phyloP scores from a whole-genome alignment of 1,140 invertebrate genomes.

The Hypothenemus hampei region DNA sequence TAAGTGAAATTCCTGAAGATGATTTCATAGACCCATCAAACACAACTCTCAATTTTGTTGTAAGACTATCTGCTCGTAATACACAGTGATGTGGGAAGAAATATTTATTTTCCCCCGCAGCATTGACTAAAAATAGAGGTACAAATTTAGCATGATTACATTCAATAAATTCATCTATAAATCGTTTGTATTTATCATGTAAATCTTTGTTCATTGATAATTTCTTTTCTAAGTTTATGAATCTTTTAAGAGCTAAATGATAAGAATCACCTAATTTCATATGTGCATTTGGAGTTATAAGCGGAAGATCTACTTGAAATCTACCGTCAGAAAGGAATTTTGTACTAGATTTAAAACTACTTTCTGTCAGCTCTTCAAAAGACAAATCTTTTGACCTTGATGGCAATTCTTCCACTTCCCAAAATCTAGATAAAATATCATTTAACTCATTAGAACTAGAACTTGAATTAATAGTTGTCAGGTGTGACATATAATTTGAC shows the following conservation, averaged over 20 bases:
- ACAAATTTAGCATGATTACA: conserved; percentile 35
- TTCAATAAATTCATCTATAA: conserved; percentile 36
- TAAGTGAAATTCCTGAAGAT: conserved; percentile 35
- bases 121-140: conserved; percentile 7
- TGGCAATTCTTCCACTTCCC: background rate
- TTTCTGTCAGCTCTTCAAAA: background rate
- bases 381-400: too few species aligned
- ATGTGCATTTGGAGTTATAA: background rate
- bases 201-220: background rate
- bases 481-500: background rate
- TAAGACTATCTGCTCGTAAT: conserved; percentile 28
- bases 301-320: conserved; percentile 1
- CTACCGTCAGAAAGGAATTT: background rate
- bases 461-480: background rate
- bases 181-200: conserved; percentile 26
- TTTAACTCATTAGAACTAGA: background rate
- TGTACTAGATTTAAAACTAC: background rate
- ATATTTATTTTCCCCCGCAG: conserved; percentile 32
- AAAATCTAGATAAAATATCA: background rate
- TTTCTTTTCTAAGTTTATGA: background rate
- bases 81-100: conserved; percentile 46
- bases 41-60: conserved; percentile 40
- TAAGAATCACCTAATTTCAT: conserved; percentile 3
- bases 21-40: conserved; percentile 42
- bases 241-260: background rate